A percentile compares a stretch with the other conserved stretches of the same genome.
phyloP scores from a whole-genome alignment of 2,888 invertebrate species.

The Dryadula phaetusa region DNA sequence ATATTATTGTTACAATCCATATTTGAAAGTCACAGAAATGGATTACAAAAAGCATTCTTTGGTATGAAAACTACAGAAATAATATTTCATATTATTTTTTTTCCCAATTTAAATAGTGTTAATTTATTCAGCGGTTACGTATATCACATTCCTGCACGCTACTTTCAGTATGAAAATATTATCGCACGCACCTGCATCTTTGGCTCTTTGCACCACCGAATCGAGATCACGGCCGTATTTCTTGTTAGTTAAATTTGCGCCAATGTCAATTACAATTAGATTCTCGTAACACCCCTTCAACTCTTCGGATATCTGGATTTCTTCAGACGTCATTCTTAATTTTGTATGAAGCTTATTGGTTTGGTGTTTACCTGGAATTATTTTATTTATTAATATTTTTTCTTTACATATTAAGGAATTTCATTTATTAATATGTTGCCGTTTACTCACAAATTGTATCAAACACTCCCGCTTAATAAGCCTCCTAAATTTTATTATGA shows the following conservation, averaged over 20 bases:
- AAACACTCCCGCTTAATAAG: conserved; percentile 83
- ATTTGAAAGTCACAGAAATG: conserved; percentile 5
- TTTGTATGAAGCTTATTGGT: conserved; percentile 78
- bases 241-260: conserved; percentile 96
- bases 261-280: conserved; percentile 95
- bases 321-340: conserved; percentile 81
- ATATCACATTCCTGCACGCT: conserved; percentile 49
- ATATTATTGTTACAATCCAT: conserved; percentile 6
- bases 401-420: neutral
- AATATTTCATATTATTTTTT: conserved; percentile 44
- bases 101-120: conserved; percentile 38
- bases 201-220: conserved; percentile 95
- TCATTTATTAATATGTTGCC: neutral
- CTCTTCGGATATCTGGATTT: conserved; percentile 77
- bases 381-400: conserved; percentile 2
- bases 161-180: conserved; percentile 35
- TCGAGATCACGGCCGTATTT: conserved; percentile 96
- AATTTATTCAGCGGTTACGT: conserved; percentile 46
- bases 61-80: conserved; percentile 4
- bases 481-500: conserved; percentile 71
- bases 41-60: neutral
- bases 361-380: conserved; percentile 77
- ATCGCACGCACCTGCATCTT: conserved; percentile 90
- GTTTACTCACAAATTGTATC: conserved; percentile 78
- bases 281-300: conserved; percentile 94